phyloP scores from a whole-genome alignment of 2,888 invertebrate species.

The Andrena chrysosceles region DNA sequence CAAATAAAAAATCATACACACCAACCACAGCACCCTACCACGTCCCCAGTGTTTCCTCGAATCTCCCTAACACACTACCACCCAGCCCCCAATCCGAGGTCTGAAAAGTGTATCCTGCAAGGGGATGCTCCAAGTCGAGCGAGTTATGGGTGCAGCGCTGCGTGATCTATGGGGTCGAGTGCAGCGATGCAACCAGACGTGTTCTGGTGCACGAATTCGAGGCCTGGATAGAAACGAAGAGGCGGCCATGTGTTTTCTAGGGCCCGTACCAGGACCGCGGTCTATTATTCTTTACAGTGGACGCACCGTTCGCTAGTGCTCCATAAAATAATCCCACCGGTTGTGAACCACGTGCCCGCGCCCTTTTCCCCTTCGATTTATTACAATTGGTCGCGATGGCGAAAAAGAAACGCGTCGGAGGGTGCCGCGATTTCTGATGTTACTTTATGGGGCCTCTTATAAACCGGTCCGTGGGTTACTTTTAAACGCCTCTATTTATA shows the following conservation, averaged over 20 bases:
- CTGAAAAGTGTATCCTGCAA: not conserved
- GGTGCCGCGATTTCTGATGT: constrained; percentile 23
- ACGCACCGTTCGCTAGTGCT: constrained; percentile 19
- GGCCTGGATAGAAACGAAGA: constrained; percentile 2
- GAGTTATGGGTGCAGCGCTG: constrained; percentile 8
- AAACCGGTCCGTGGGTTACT: constrained; percentile 53
- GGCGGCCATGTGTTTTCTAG: constrained; percentile 61
- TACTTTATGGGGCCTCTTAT: constrained; percentile 50
- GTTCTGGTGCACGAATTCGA: constrained; percentile 49
- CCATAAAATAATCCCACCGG: constrained; percentile 38
- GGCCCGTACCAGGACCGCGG: not conserved
- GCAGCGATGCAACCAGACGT: constrained; percentile 51
- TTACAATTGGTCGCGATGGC: constrained; percentile 40
- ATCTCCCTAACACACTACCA: too few relatives aligned
- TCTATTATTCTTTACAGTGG: constrained; percentile 55
- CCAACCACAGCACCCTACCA: too few relatives aligned
- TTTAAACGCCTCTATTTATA: constrained; percentile 56
- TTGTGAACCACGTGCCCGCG: not conserved
- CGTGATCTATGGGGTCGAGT: constrained; percentile 52
- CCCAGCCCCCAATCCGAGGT: constrained; percentile 6
- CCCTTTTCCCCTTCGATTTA: constrained; percentile 52
- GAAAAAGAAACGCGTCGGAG: constrained; percentile 11
- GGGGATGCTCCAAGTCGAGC: not conserved
- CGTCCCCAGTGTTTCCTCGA: too few relatives aligned
- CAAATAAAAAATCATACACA: too few relatives aligned